These are phyloP conservation scores for Prunella himalayana DNA, from an alignment of 2,113 vertebrate species.

Conservation along the genomic window DNA sequence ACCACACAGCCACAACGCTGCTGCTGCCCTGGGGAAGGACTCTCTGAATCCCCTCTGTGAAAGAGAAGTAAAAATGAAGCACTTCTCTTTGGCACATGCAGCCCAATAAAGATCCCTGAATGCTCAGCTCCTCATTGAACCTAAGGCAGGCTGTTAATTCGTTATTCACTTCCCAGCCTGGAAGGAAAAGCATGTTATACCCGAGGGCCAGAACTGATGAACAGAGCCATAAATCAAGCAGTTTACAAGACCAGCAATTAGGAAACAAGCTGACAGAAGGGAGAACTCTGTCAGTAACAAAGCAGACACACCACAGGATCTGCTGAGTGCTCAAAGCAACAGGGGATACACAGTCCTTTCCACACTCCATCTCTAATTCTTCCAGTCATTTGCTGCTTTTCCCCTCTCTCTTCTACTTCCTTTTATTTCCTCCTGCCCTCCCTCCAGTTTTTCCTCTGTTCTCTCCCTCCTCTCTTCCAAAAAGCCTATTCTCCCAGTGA, in stretches of 20 bases:
- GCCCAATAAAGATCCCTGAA: constrained; percentile 65
- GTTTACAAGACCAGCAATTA: constrained; percentile 72
- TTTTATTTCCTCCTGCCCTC: neutral
- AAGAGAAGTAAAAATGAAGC: constrained; percentile 60
- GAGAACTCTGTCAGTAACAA: constrained; percentile 51
- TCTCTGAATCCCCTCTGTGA: constrained; percentile 14
- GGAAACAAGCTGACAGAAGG: constrained; percentile 68
- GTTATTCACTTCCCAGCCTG: constrained; percentile 68
- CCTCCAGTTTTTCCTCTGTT: neutral
- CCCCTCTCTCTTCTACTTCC: neutral
- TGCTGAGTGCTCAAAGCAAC: constrained; percentile 19
- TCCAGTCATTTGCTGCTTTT: neutral
- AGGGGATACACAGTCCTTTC: neutral
- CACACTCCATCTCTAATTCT: neutral
- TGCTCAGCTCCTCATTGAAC: constrained; percentile 63
- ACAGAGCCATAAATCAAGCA: constrained; percentile 73
- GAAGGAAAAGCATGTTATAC: constrained; percentile 69
- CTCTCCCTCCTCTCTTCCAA: neutral
- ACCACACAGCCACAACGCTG: neutral
- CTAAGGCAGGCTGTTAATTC: constrained; percentile 70
- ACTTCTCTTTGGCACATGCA: constrained; percentile 56
- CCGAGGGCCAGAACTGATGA: constrained; percentile 61
- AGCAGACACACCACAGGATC: constrained; percentile 47
- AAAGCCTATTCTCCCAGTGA: neutral
- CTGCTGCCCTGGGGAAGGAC: constrained; percentile 35